Evolutionary conservation across 2,113 vertebrate genomes (phyloP).

Genomic region (Axis porcinus): DNA sequence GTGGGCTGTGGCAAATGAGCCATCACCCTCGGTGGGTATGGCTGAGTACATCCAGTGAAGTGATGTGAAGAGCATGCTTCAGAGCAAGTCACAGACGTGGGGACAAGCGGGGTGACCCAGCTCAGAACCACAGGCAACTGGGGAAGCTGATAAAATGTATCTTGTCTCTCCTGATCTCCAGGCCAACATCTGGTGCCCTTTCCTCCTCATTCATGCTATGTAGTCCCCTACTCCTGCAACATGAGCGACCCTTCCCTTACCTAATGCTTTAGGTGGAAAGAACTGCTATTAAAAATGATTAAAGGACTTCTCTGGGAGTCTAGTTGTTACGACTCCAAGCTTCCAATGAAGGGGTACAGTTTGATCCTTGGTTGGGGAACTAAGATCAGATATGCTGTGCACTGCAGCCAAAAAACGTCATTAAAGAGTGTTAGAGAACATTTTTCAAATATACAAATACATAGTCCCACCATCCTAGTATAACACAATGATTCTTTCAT

Average conservation of each 20-base stretch:
- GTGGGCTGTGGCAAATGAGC: not conserved
- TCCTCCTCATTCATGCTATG: not conserved
- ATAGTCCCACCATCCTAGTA: not conserved
- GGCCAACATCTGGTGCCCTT: not conserved
- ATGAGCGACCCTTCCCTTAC: not conserved
- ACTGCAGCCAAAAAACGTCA: not conserved
- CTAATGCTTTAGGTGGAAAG: not conserved
- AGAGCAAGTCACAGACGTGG: not conserved
- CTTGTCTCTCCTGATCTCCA: not conserved
- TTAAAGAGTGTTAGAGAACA: not conserved
- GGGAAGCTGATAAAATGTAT: not conserved
- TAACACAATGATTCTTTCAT: not conserved
- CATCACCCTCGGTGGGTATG: not conserved
- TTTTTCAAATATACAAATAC: not conserved
- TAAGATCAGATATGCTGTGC: not conserved
- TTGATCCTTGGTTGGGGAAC: not conserved
- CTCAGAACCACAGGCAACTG: not conserved
- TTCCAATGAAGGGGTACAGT: not conserved
- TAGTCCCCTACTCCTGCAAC: not conserved
- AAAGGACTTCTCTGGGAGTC: not conserved
- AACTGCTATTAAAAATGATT: not conserved
- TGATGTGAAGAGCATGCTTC: not conserved
- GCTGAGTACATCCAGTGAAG: no score
- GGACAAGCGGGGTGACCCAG: fast-evolving
- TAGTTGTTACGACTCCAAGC: not conserved